Conservation (phyloP, 2,888 invertebrate genomes). For the Didymodactylos carnosus region DNA sequence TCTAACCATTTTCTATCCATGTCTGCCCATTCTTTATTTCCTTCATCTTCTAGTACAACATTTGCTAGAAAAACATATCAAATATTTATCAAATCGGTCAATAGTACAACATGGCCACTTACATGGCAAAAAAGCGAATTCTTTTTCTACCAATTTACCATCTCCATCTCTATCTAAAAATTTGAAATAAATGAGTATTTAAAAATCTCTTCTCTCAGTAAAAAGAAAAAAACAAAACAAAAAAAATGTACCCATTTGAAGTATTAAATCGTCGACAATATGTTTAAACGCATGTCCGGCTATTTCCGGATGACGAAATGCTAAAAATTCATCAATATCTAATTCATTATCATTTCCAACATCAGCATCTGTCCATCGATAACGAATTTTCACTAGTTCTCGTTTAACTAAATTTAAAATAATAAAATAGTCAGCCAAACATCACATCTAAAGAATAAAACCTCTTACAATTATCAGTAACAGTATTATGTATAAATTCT, state of each 20-base stretch:
- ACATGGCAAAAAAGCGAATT: not conserved
- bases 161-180: not conserved
- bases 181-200: too few relatives aligned
- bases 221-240: not conserved
- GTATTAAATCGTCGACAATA: not conserved
- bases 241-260: not conserved
- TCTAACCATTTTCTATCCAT: not conserved
- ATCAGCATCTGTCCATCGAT: not conserved
- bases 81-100: too few relatives aligned
- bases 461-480: not conserved
- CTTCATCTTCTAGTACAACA: not conserved
- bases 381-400: not conserved
- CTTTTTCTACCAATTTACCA: not conserved
- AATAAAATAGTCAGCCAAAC: not conserved
- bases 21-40: not conserved
- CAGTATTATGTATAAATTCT: not conserved
- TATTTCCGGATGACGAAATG: not conserved
- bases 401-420: not conserved
- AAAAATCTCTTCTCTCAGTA: too few relatives aligned
- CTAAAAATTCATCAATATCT: not conserved
- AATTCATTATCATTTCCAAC: not conserved
- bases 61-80: not conserved
- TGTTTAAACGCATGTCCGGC: not conserved
- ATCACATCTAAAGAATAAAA: not conserved
- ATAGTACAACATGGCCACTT: not conserved